Percentiles rank a stretch among this genome's conserved stretches.
Conservation (phyloP, 2,888 invertebrate genomes). For the Hermodice carunculata region DNA sequence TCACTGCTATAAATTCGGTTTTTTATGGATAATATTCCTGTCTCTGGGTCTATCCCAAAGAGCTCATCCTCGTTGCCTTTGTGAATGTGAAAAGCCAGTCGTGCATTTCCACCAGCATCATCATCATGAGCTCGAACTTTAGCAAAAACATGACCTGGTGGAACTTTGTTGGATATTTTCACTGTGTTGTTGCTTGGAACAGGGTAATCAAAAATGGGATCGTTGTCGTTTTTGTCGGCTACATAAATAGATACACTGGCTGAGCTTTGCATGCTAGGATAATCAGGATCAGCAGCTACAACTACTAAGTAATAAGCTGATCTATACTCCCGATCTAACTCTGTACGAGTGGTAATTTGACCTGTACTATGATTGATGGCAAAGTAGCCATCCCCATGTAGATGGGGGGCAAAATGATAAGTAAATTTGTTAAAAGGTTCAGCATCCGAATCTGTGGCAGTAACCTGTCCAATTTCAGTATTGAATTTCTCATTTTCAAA, state of each 20-base stretch:
- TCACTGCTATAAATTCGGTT: constrained; percentile 9
- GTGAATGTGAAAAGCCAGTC: constrained; percentile 18
- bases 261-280: constrained; percentile 23
- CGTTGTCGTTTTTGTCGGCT: constrained; percentile 38
- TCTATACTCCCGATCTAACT: constrained; percentile 34
- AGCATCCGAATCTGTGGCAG: constrained; percentile 33
- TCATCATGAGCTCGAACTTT: constrained; percentile 28
- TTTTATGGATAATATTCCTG: constrained; percentile 23
- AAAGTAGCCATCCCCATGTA: constrained; percentile 14
- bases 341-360: constrained; percentile 21
- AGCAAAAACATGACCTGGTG: constrained; percentile 27
- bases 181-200: constrained; percentile 29
- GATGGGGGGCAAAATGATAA: constrained; percentile 22
- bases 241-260: constrained; percentile 34
- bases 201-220: constrained; percentile 37
- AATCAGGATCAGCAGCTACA: constrained; percentile 16
- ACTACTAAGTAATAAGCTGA: constrained; percentile 29
- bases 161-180: constrained; percentile 26
- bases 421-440: constrained; percentile 21
- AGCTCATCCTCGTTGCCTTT: constrained; percentile 29
- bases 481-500: constrained; percentile 27
- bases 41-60: constrained; percentile 23
- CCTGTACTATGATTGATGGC: constrained; percentile 27
- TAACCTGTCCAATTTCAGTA: constrained; percentile 27
- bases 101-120: constrained; percentile 31